A percentile compares a stretch with the other conserved stretches of the same genome.
phyloP scores from a whole-genome alignment of 2,888 invertebrate genomes.

The Chalcis sispes region DNA sequence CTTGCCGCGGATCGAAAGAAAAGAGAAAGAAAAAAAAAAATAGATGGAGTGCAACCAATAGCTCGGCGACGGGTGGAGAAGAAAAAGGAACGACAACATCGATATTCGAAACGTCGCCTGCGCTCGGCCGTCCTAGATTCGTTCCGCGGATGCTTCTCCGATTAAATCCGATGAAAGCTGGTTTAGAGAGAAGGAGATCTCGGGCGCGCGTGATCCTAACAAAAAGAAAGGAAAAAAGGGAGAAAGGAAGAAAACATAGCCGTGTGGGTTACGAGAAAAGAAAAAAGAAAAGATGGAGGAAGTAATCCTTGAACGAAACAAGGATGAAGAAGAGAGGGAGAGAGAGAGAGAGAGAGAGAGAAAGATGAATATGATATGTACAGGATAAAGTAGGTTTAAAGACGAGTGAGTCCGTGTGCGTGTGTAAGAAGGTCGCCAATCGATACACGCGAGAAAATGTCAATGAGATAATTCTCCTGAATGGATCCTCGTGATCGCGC shows the following conservation, averaged over 20 bases:
- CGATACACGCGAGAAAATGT: too few relatives aligned
- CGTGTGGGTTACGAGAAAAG: background rate
- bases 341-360: background rate
- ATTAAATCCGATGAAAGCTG: conserved; percentile 20
- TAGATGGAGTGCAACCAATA: background rate
- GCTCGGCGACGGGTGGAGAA: background rate
- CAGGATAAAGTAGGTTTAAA: background rate
- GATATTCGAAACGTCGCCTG: conserved; percentile 45
- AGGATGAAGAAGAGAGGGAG: too few relatives aligned
- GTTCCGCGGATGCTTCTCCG: background rate
- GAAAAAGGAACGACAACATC: background rate
- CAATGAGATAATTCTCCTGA: too few relatives aligned
- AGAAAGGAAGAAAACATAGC: background rate
- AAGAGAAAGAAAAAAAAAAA: conserved; percentile 4
- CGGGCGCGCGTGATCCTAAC: background rate
- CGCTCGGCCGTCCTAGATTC: conserved; percentile 22
- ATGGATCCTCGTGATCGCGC: too few relatives aligned
- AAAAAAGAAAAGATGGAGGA: background rate
- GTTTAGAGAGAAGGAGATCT: background rate
- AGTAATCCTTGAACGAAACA: background rate
- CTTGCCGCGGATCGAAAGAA: too few relatives aligned
- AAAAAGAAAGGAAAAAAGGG: background rate
- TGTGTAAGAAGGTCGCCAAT: too few relatives aligned
- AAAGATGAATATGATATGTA: background rate
- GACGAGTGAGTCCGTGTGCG: too few relatives aligned